Conservation (phyloP, 2,797 vertebrate genomes). For the Cynodonichthys magdalenae region DNA sequence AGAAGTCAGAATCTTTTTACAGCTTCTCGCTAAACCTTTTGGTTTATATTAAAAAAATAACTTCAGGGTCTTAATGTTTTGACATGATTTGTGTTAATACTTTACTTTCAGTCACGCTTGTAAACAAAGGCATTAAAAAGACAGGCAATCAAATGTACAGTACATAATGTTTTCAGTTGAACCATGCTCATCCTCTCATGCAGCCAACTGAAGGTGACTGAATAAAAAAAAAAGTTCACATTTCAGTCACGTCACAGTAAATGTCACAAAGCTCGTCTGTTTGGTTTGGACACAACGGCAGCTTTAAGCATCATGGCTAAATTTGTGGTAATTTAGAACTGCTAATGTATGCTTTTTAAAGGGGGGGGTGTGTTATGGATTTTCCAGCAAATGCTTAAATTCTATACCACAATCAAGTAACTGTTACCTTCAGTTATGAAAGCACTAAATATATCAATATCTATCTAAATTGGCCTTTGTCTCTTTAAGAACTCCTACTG, state of each 20-base stretch:
- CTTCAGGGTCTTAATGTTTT: not conserved
- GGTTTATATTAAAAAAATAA: not conserved
- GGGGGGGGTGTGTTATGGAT: no score
- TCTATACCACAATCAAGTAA: no score
- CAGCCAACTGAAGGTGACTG: conserved; percentile 1
- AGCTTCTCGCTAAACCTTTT: no score
- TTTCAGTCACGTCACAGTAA: not conserved
- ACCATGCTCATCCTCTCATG: conserved; percentile 24
- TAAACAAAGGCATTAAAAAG: conserved; percentile 58
- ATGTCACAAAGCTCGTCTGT: not conserved
- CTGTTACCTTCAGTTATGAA: no score
- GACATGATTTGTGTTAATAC: conserved; percentile 8
- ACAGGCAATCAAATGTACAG: conserved; percentile 39
- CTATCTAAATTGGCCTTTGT: no score
- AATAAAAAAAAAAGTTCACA: conserved; percentile 19
- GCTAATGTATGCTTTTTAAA: not conserved
- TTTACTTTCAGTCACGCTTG: conserved; percentile 41
- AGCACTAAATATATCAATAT: no score
- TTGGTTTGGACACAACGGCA: not conserved
- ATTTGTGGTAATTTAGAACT: not conserved
- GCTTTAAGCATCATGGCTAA: not conserved
- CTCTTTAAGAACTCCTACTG: no score
- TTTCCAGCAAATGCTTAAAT: no score
- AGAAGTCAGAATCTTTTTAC: not conserved
- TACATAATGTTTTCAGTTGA: conserved; percentile 23